These are phyloP conservation scores for Drosophila gaucha DNA, from an alignment of 2,888 invertebrate species.

Conservation along the genomic window DNA sequence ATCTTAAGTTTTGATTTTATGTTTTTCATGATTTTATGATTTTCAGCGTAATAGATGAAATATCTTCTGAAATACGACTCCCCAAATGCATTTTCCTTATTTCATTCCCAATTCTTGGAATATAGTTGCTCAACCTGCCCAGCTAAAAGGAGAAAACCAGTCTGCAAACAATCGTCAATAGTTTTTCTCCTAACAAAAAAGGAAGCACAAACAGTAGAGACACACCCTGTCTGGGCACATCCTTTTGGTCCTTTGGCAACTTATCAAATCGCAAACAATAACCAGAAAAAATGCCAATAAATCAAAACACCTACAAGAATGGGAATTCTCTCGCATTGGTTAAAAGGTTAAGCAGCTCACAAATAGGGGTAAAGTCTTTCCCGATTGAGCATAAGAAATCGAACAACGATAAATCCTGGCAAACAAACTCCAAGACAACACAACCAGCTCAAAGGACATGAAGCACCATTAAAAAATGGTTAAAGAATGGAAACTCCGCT, in stretches of 20 bases:
- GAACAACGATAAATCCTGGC: conserved; percentile 68
- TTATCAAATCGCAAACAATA: conserved; percentile 70
- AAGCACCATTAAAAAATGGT: conserved; percentile 64
- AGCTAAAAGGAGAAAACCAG: conserved; percentile 5
- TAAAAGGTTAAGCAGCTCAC: conserved; percentile 62
- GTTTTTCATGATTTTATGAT: not conserved
- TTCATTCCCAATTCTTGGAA: conserved; percentile 35
- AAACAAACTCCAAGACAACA: conserved; percentile 47
- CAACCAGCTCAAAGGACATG: conserved; percentile 40
- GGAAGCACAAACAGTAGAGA: conserved; percentile 29
- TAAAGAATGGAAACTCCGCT: conserved; percentile 43
- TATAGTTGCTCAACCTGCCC: conserved; percentile 42
- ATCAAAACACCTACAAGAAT: conserved; percentile 72
- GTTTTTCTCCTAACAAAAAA: conserved; percentile 16
- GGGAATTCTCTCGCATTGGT: conserved; percentile 35
- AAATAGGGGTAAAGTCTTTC: conserved; percentile 44
- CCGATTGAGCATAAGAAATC: conserved; percentile 68
- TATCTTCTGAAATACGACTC: conserved; percentile 3
- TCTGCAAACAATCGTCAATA: conserved; percentile 38
- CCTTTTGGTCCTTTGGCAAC: conserved; percentile 52
- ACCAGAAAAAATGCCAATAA: conserved; percentile 63
- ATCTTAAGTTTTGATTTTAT: not conserved
- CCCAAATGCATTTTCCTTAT: not conserved
- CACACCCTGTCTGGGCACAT: conserved; percentile 41
- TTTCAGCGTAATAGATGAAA: not conserved